phyloP scores from a whole-genome alignment of 2,888 invertebrate species.

The Drosophila atroscutellata region DNA sequence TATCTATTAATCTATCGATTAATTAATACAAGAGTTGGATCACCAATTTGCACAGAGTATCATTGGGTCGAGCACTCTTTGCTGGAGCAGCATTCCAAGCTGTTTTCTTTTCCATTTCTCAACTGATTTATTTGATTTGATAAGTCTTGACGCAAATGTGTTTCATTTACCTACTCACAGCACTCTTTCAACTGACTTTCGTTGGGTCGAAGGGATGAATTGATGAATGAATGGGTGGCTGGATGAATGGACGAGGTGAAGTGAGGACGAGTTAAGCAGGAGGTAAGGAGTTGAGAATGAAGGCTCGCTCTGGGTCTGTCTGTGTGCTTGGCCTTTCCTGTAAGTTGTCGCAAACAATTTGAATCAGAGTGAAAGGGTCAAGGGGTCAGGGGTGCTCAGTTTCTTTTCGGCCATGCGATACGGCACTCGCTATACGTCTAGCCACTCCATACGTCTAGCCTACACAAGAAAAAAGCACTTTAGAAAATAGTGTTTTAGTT shows the following conservation, averaged over 20 bases:
- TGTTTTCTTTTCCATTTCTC: conserved; percentile 22
- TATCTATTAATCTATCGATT: neutral
- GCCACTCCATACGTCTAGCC: neutral
- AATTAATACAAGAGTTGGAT: neutral
- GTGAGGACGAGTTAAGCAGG: neutral
- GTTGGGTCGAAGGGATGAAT: neutral
- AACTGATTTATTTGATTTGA: conserved; percentile 73
- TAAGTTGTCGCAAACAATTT: conserved; percentile 41
- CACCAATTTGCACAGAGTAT: conserved; percentile 12
- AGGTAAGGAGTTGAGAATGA: conserved; percentile 4
- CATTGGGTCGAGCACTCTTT: no score
- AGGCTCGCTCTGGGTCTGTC: conserved; percentile 5
- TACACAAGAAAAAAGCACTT: neutral
- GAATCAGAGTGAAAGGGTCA: conserved; percentile 25
- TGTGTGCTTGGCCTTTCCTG: conserved; percentile 28
- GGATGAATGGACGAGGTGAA: conserved; percentile 1
- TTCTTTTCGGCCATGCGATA: conserved; percentile 39
- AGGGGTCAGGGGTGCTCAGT: conserved; percentile 19
- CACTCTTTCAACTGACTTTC: conserved; percentile 19
- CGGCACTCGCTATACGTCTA: conserved; percentile 25
- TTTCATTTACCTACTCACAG: conserved; percentile 57
- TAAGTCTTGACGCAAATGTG: conserved; percentile 71
- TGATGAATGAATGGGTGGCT: conserved; percentile 4
- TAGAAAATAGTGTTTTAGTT: neutral
- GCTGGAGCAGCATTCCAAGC: neutral